Base-by-base conservation (phyloP, 2,888 invertebrate species). In the Schrankia costaestrigalis region DNA sequence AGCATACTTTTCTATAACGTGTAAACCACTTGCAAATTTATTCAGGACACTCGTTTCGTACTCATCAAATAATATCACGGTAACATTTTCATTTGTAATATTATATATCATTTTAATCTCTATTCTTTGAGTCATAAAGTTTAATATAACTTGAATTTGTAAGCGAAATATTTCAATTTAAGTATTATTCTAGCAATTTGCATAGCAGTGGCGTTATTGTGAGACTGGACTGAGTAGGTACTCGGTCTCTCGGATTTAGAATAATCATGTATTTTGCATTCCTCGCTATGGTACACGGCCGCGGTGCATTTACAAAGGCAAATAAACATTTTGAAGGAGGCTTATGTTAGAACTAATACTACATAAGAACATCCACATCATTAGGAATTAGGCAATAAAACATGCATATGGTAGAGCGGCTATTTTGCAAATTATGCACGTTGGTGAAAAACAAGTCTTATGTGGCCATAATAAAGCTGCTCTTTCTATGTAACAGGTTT, bases 11-110 rank as follows among this genome's bases (percentile, higher is more conserved):
- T 66, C 73, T 67, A 68, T 73, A 71, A 65, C 72, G 61, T 68
- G 76, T 69, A 71, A 74, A 75, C 71, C 74, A 73, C 69, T 78
- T 78, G 78, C 73, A 83, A 83, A 82, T 81, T 74, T 78, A 82
- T 82, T 81, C 79, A 77, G 71, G 69, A 73, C 74, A 75, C 77
- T 75, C 76, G 65, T 74, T 71, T 68, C 67, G 61, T 57, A 64
- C 76, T 76, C 72, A 63, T 78, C 76, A 77, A 78, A 77, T 78
- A 68, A 76, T 73, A 73, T 72, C 59, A 57, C 41, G 55, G 63
- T 52, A 57, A 64, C 57, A 54, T 69, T 77, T 71, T 60, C 56
- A 64, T 66, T 58, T 52, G 34, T 3, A 30, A 21, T 14, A 11
- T 35, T 21, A 36, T 31, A 13, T 23, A 11, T 26, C 18, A 63